phyloP scores from a whole-genome alignment of 1,140 invertebrate species.

The Ceratina calcarata region DNA sequence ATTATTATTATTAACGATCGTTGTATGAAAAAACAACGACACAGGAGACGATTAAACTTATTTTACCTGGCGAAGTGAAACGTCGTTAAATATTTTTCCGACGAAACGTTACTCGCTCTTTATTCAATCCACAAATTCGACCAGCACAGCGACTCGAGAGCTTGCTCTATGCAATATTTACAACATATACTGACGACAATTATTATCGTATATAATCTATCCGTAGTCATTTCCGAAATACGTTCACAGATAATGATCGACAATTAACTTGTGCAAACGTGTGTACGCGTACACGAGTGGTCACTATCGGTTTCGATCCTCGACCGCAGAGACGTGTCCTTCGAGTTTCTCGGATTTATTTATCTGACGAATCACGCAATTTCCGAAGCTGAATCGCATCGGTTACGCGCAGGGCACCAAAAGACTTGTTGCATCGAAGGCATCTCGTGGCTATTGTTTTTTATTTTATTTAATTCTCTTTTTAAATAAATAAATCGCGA shows the following conservation, averaged over 20 bases:
- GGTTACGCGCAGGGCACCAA: slow-evolving; percentile 67
- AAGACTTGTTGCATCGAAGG: slow-evolving; percentile 74
- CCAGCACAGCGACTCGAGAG: slow-evolving; percentile 37
- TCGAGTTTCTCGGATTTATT: slow-evolving; percentile 30
- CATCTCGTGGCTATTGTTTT: slow-evolving; percentile 78
- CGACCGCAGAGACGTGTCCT: background rate
- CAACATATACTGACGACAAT: slow-evolving; percentile 61
- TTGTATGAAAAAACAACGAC: background rate
- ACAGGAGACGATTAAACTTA: background rate
- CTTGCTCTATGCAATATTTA: slow-evolving; percentile 61
- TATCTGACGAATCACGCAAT: slow-evolving; percentile 28
- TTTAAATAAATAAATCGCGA: slow-evolving; percentile 74
- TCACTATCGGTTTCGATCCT: slow-evolving; percentile 24
- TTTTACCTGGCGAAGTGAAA: background rate
- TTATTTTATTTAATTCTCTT: slow-evolving; percentile 67
- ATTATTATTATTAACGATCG: background rate
- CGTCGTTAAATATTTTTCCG: background rate
- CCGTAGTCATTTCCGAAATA: slow-evolving; percentile 51
- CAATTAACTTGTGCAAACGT: slow-evolving; percentile 11
- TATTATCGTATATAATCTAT: slow-evolving; percentile 51
- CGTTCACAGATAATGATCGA: slow-evolving; percentile 45
- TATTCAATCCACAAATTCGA: slow-evolving; percentile 4
- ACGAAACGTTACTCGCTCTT: background rate
- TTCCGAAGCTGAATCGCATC: slow-evolving; percentile 40
- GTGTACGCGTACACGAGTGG: slow-evolving; percentile 30